A percentile compares a stretch with the other conserved stretches of the same genome.
These are phyloP conservation scores for Drosophila siamana DNA, from an alignment of 2,888 invertebrate species.

Conservation along the genomic window DNA sequence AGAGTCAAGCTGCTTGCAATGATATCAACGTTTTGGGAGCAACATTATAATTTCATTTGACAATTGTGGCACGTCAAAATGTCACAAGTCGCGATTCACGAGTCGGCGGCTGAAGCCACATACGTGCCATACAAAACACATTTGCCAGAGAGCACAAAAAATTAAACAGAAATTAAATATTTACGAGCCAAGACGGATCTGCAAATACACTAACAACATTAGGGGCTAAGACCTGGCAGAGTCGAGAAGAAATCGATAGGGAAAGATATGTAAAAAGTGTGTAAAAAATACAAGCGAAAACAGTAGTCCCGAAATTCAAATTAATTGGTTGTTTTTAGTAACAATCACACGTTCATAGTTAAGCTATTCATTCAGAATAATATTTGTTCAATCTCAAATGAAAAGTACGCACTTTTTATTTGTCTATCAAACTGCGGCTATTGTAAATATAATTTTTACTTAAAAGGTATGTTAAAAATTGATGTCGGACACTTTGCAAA, in stretches of 20 bases:
- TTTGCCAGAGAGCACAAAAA: slow-evolving; percentile 4
- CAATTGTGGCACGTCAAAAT: slow-evolving; percentile 54
- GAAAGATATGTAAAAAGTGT: no score
- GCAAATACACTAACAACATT: slow-evolving; percentile 6
- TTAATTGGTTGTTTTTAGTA: no score
- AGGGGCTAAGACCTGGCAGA: not conserved
- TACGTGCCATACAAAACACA: slow-evolving; percentile 9
- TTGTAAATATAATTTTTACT: no score
- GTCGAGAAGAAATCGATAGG: not conserved
- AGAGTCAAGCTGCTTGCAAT: not conserved
- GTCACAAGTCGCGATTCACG: slow-evolving; percentile 37
- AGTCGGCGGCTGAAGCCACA: not conserved
- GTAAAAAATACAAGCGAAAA: no score
- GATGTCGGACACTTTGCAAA: no score
- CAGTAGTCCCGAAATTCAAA: no score
- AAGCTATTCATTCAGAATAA: no score
- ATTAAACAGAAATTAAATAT: slow-evolving; percentile 23
- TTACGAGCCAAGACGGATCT: not conserved
- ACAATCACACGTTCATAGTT: no score
- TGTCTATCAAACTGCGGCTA: no score
- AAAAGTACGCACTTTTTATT: no score
- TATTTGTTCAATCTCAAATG: no score
- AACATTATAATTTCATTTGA: slow-evolving; percentile 56
- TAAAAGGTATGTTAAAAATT: no score
- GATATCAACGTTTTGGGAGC: slow-evolving; percentile 28